Evolutionary conservation across 2,888 invertebrate genomes (phyloP), one percentile per base, ranked within the genome.

Genomic region (Deilephila elpenor): DNA sequence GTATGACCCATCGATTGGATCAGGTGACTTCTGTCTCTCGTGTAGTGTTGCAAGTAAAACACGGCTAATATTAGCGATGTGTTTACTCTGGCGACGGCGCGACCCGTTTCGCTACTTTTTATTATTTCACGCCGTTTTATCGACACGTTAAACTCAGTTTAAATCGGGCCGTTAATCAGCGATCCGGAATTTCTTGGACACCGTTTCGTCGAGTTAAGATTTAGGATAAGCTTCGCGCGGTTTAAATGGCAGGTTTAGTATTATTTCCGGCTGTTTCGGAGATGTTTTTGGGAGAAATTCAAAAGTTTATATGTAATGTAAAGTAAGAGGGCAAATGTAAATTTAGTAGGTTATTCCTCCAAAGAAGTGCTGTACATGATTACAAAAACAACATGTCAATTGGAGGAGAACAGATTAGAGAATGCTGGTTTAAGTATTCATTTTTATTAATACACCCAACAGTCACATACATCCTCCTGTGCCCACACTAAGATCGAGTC

Each of bases 51-150:
- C 71, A 72, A 73, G 67, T 71, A 74, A 72, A 74, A 74, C 74
- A 73, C 53, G 29, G 32, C 74, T 77, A 77, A 73, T 74, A 77
- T 74, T 74, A 76, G 77, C 73, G 6, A 56, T n/a, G 67, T 73
- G 73, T 78, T 76, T 76, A 77, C 59, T 70, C 6, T 73, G 72
- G 79, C 82, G 80, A 72, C 59, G 17, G n/a, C 80, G 84, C 83
- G 86, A 85, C 86, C 84, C 80, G 88, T 85, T 89, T 83, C 83
- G 82, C 83, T 76, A 78, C 88, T 89, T 85, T 81, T 83, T 87
- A 88, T 90, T 89, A 88, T 89, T 88, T 87, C 86, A 77, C 81
- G 76, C 80, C 74, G 78, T 74, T 86, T 89, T 89, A 87, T 89
- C 86, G 88, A 80, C 79, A 84, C 78, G 84, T 87, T 85, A 88